Conservation (phyloP, 2,888 invertebrate genomes). For the Patella pellucida region DNA sequence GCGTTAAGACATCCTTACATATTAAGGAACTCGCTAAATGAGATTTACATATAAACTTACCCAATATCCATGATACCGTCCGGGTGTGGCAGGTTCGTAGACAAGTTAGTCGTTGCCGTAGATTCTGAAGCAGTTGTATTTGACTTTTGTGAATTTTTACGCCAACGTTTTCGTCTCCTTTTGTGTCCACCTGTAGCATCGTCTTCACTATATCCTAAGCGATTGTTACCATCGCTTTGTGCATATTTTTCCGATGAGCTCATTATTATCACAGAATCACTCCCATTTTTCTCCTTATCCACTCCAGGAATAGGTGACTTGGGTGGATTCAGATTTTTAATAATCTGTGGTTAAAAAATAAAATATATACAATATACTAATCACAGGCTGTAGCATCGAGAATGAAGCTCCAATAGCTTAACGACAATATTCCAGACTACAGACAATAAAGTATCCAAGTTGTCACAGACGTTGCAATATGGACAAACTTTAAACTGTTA, state of each 20-base stretch:
- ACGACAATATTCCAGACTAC: too few relatives aligned
- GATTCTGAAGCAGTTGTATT: conserved; percentile 42
- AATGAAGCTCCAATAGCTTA: too few relatives aligned
- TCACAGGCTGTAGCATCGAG: too few relatives aligned
- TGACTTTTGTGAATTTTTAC: conserved; percentile 39
- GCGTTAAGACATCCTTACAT: too few relatives aligned
- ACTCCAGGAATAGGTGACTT: conserved; percentile 20
- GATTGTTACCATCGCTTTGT: conserved; percentile 20
- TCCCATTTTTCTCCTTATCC: conserved; percentile 25
- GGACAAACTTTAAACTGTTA: too few relatives aligned
- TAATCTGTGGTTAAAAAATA: conserved; percentile 13
- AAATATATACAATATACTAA: background rate
- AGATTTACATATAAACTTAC: background rate
- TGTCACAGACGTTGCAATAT: too few relatives aligned
- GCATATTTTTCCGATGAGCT: conserved; percentile 31
- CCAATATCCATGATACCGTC: conserved; percentile 7
- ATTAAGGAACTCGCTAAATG: too few relatives aligned
- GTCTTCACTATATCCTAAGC: conserved; percentile 26
- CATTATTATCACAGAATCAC: conserved; percentile 24
- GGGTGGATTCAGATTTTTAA: conserved; percentile 28
- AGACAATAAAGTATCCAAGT: too few relatives aligned
- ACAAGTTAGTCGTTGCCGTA: conserved; percentile 40
- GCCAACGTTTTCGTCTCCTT: conserved; percentile 31
- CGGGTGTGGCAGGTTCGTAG: background rate
- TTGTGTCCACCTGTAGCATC: conserved; percentile 30